These are phyloP conservation scores for Phocoena sinus DNA, from an alignment of 2,113 vertebrate species.

Conservation along the genomic window DNA sequence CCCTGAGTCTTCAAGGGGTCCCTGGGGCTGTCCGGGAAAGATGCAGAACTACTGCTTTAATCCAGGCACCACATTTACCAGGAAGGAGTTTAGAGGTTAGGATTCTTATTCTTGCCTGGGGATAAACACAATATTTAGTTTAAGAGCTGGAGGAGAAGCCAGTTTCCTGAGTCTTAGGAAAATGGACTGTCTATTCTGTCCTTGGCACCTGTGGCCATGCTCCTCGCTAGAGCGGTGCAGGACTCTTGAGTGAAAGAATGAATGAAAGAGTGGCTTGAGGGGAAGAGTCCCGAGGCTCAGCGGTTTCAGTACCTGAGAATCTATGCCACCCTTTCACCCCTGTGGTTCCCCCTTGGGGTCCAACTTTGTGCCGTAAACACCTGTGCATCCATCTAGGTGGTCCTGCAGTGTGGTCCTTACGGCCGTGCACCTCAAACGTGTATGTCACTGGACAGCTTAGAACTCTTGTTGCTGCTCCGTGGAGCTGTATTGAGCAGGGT, in stretches of 20 bases:
- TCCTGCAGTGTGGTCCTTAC: neutral
- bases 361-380: neutral
- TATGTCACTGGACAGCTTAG: neutral
- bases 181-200: neutral
- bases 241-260: neutral
- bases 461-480: neutral
- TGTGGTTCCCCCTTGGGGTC: neutral
- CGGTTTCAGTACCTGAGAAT: no score
- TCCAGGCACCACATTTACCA: neutral
- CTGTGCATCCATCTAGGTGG: neutral
- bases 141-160: neutral
- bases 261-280: no score
- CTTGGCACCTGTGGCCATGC: neutral
- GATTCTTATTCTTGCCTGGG: neutral
- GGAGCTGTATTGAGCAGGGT: neutral
- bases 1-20: no score
- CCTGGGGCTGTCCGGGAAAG: neutral
- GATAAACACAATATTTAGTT: neutral
- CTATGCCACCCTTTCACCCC: rapidly evolving
- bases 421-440: rapidly evolving
- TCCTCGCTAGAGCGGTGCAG: neutral
- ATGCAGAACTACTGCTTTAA: neutral
- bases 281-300: neutral
- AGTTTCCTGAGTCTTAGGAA: neutral
- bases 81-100: neutral